Percentiles rank a stretch among this genome's conserved stretches.
Conservation (phyloP, 2,797 vertebrate species). For the Huso huso region DNA sequence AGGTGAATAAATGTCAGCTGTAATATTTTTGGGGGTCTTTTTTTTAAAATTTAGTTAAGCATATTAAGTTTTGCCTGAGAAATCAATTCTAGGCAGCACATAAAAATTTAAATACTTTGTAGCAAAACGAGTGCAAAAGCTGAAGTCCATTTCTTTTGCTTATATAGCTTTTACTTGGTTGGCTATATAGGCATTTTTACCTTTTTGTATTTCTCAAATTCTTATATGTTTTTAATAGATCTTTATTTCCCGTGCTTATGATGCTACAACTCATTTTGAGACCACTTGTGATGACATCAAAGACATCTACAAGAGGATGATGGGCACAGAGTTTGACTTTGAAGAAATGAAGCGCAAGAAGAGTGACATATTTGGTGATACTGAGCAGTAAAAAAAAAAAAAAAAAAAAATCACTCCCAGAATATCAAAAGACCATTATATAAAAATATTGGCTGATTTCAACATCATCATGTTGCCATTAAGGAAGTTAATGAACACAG, state of each 20-base stretch:
- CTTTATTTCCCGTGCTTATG: constrained; percentile 91
- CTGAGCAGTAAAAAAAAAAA: constrained; percentile 57
- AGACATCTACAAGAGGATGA: constrained; percentile 93
- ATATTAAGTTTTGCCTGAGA: no score
- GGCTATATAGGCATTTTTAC: no score
- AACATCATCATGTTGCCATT: constrained; percentile 43
- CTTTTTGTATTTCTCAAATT: no score
- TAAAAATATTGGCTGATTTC: constrained; percentile 43
- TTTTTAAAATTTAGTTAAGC: no score
- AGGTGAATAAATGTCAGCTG: no score
- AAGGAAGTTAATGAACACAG: constrained; percentile 60
- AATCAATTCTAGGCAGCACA: no score
- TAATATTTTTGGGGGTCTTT: no score
- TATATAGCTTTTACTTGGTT: no score
- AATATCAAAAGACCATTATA: constrained; percentile 36
- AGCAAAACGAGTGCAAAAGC: no score
- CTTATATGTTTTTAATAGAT: constrained; percentile 51
- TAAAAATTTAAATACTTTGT: no score
- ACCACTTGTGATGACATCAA: constrained; percentile 98
- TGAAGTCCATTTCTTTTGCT: no score
- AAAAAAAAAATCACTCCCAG: constrained; percentile 21
- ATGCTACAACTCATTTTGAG: constrained; percentile 97
- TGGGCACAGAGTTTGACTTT: constrained; percentile 91
- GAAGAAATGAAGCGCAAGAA: constrained; percentile 97
- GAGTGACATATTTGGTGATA: constrained; percentile 85